Base-by-base conservation (phyloP, 2,797 vertebrate genomes). In the Sternarchorhynchus goeldii region DNA sequence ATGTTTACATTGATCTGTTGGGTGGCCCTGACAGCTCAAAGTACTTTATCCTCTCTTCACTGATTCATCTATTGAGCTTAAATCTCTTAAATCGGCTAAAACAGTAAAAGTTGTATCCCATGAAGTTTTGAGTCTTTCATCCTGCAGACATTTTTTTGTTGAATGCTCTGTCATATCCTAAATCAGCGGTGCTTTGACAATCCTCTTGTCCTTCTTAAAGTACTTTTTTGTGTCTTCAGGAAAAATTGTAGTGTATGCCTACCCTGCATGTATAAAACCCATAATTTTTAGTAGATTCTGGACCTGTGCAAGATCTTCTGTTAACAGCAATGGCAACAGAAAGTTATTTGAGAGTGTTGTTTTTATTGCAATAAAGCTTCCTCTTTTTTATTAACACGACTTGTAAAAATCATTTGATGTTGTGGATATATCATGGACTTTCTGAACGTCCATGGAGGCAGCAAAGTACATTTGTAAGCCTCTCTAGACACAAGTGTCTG, bases 1-100 rank as follows among this genome's bases (percentile, higher is more conserved):
- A 76, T 56, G 70, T 77, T 80, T 83, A 64, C 71, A 79, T 67
- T 81, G 85, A 84, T 86, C 80, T 41, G 71, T 57, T 39, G 50
- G 72, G 58, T 77, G 31, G 53, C 68, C 32, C 45, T 76, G 36
- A 84, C 32, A 83, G 53, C 17, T 53, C 53, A 84, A 67, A 79
- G 79, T 16, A 69, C 71, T 82, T 83, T 82, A 60, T 83, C 69
- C 82, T 73, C 67, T 75, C 41, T 10, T 25, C 75, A 83, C 78
- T 85, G 78, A 84, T 86, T 72, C 58, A 21, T 53, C 57, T 55
- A 17, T 77, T 78, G 68, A 75, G 67, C 68, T 65, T 75, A 79
- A 81, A 78, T 80, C 58, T 74, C 76, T 68, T 75, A 77, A 65
- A 78, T 68, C 76, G 64, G 70, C 0, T 70, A 39, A 70, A 65